phyloP scores from a whole-genome alignment of 2,797 vertebrate species.

The Balearica regulorum region DNA sequence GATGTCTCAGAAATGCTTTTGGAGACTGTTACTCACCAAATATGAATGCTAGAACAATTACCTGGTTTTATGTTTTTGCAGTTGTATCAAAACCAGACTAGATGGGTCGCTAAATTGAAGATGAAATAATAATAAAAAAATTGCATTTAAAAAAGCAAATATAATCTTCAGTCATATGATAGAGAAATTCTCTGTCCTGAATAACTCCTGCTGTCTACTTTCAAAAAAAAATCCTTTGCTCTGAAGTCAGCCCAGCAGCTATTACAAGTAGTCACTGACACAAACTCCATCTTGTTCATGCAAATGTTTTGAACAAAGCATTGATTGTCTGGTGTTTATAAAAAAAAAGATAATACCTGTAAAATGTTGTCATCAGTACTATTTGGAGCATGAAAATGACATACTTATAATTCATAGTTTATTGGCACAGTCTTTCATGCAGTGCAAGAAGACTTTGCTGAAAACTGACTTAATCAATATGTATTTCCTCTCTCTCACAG shows the following conservation, averaged over 20 bases:
- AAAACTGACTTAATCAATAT: neutral
- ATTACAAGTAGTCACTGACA: neutral
- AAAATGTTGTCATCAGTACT: neutral
- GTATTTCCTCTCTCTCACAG: neutral
- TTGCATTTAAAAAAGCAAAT: neutral
- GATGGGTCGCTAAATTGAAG: neutral
- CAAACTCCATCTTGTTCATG: neutral
- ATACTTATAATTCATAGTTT: neutral
- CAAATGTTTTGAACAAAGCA: neutral
- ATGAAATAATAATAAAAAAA: neutral
- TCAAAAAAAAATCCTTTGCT: neutral
- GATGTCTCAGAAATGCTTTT: neutral
- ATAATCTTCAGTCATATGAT: neutral
- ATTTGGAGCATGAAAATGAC: neutral
- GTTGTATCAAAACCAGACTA: neutral
- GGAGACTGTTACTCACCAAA: neutral
- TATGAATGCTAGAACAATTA: neutral
- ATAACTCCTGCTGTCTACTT: neutral
- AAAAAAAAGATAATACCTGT: neutral
- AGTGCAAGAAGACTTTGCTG: neutral
- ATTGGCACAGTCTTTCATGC: neutral
- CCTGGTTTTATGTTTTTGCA: neutral
- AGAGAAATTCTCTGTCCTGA: neutral
- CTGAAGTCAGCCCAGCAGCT: neutral
- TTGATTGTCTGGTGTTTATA: neutral